These are phyloP conservation scores for Hyposoter dolosus DNA, from an alignment of 2,888 invertebrate species.

Conservation along the genomic window DNA sequence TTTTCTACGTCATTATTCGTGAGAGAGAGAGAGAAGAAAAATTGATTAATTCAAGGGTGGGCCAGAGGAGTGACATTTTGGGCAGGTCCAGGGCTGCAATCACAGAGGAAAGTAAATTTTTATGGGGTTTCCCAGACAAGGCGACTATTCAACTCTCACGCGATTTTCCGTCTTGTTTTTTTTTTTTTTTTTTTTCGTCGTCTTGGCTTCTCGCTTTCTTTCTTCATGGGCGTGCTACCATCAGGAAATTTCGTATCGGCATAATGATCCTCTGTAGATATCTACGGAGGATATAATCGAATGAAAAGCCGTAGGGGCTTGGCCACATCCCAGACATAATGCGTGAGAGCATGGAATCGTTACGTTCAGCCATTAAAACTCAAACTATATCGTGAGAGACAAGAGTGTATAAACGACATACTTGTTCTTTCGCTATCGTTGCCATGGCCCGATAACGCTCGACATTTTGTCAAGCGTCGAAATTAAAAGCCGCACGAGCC, in stretches of 20 bases:
- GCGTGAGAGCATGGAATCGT: constrained; percentile 55
- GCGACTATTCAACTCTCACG: constrained; percentile 31
- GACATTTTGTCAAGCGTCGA: constrained; percentile 61
- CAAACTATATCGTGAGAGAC: constrained; percentile 13
- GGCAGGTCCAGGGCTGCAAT: background rate
- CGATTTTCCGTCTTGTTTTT: background rate
- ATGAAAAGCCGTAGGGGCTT: constrained; percentile 57
- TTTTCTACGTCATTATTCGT: background rate
- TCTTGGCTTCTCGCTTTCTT: background rate
- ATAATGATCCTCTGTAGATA: constrained; percentile 32
- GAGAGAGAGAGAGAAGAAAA: background rate
- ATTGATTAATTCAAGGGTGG: background rate
- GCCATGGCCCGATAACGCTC: constrained; percentile 43
- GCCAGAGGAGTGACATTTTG: background rate
- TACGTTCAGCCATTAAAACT: constrained; percentile 31
- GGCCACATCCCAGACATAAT: constrained; percentile 47
- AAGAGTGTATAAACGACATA: constrained; percentile 29
- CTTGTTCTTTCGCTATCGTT: constrained; percentile 61
- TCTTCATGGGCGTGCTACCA: constrained; percentile 37
- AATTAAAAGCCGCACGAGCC: constrained; percentile 53
- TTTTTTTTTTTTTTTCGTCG: no score
- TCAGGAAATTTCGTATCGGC: constrained; percentile 39
- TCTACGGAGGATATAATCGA: constrained; percentile 49
- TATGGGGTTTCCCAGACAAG: constrained; percentile 3
- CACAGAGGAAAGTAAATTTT: background rate